These are phyloP conservation scores for Boleophthalmus pectinirostris DNA, from an alignment of 2,113 vertebrate genomes.

Conservation along the genomic window DNA sequence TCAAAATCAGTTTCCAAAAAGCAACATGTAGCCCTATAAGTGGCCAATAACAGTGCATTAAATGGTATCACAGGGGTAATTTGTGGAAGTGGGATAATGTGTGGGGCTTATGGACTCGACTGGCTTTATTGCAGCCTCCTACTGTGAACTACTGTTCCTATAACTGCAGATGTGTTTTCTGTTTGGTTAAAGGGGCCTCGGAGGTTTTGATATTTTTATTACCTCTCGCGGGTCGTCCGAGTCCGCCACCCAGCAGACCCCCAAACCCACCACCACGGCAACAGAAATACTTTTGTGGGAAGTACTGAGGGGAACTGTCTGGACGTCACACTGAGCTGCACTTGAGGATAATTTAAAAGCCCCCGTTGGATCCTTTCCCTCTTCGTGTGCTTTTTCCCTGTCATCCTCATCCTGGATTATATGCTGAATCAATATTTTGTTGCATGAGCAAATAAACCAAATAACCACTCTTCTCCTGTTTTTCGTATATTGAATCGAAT, in stretches of 20 bases:
- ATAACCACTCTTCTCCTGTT: slow-evolving; percentile 60
- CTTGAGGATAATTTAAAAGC: slow-evolving; percentile 79
- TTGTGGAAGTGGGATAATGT: slow-evolving; percentile 63
- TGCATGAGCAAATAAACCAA: slow-evolving; percentile 67
- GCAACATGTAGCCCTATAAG: slow-evolving; percentile 37
- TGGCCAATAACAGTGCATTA: slow-evolving; percentile 23
- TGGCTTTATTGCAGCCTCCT: slow-evolving; percentile 73
- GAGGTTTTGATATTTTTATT: slow-evolving; percentile 82
- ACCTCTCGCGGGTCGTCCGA: slow-evolving; percentile 76
- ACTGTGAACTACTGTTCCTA: slow-evolving; percentile 79
- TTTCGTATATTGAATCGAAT: slow-evolving; percentile 66
- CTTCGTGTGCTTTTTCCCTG: slow-evolving; percentile 67
- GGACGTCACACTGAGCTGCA: slow-evolving; percentile 82
- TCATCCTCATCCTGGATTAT: slow-evolving; percentile 69
- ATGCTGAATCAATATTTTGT: slow-evolving; percentile 77
- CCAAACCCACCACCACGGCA: slow-evolving; percentile 41
- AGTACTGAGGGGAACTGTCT: slow-evolving; percentile 77
- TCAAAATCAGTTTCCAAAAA: slow-evolving; percentile 61
- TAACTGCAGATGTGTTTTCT: slow-evolving; percentile 81
- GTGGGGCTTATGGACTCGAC: slow-evolving; percentile 63
- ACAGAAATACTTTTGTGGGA: slow-evolving; percentile 81
- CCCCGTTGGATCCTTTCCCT: slow-evolving; percentile 70
- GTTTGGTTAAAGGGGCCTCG: slow-evolving; percentile 77
- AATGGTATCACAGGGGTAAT: slow-evolving; percentile 50
- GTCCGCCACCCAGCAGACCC: slow-evolving; percentile 67